Base-by-base conservation (phyloP, 2,113 vertebrate genomes). In the Melanerpes formicivorus region DNA sequence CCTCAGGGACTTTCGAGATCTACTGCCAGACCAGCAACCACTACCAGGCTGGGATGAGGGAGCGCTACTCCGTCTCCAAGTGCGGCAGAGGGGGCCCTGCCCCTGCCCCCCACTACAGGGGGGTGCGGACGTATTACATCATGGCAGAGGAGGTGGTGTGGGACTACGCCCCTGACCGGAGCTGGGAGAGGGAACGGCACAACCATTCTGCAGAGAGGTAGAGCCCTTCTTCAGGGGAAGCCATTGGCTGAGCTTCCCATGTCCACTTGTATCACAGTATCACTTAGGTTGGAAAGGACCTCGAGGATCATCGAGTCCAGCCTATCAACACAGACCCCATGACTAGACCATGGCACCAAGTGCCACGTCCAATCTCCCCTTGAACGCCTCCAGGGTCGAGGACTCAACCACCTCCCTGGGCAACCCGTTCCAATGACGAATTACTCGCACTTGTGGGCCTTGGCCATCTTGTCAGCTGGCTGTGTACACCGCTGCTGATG, bases 11-110 rank as follows among this genome's bases (percentile, higher is more conserved):
- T 65, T 98, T 98, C 94, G 97, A 97, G 72, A 95, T 98, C 70
- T 97, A 97, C 83, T 98, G 98, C 79, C 96, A 98, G 82, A 97
- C 92, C 1, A 97, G 95, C 80, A 97, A 84, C 66, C 98, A 98
- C 58, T 97, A 95, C 84, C 96, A 97, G 90, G 91, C 97, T 80
- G 98, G 98, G 34, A 98, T 98, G 98, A 97, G 60, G 82, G 96
- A 95, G 9, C 65, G 11, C 26, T 98, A 98, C 77, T 93, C 64
- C 0, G 97, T 98, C 29, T 97, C 95, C 32, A 76, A 76, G 50
- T 98, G 98, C 74, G 90, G 93, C 9, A 58, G 29, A 48, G 73
- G 3, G 13, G 69, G 58, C 25, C 3, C 69, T 7, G 72, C 60
- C 48, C 62, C 91, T 59, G 88, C 26, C 15, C 83, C 0, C 14